Percentiles rank a stretch among this genome's conserved stretches.
Conservation (phyloP, 1,140 invertebrate species). For the Mercenaria mercenaria region DNA sequence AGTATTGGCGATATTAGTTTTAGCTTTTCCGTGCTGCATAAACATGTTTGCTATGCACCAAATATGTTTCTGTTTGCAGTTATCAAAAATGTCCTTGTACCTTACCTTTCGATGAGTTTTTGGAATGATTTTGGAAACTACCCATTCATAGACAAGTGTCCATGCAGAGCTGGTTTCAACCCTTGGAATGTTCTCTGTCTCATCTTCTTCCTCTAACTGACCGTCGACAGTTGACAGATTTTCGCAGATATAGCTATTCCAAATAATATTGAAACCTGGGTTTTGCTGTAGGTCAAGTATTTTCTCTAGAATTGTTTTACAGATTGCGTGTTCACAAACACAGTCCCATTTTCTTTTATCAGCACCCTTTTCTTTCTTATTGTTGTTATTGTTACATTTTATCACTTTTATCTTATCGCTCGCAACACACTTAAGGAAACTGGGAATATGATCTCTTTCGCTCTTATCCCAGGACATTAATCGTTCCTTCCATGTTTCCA, state of each 20-base stretch:
- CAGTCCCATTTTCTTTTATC: not conserved
- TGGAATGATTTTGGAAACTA: no score
- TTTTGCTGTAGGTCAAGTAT: not conserved
- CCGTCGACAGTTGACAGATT: not conserved
- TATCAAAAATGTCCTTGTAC: not conserved
- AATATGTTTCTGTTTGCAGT: not conserved
- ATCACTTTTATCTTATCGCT: not conserved
- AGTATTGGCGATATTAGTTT: not conserved
- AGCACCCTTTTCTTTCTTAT: no score
- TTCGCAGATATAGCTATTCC: not conserved
- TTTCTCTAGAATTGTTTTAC: not conserved
- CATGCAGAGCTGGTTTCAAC: no score
- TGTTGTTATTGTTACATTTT: not conserved
- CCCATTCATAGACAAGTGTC: no score
- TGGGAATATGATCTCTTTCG: not conserved
- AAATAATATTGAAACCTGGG: not conserved
- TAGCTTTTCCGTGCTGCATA: not conserved
- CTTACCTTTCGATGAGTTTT: no score
- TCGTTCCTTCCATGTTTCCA: not conserved
- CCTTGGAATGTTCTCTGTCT: no score
- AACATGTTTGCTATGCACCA: not conserved
- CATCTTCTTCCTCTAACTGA: no score
- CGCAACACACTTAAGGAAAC: not conserved
- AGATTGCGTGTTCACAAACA: not conserved
- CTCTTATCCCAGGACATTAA: not conserved